Base-by-base conservation (phyloP, 2,888 invertebrate species). In the Drosophila heteroneura region DNA sequence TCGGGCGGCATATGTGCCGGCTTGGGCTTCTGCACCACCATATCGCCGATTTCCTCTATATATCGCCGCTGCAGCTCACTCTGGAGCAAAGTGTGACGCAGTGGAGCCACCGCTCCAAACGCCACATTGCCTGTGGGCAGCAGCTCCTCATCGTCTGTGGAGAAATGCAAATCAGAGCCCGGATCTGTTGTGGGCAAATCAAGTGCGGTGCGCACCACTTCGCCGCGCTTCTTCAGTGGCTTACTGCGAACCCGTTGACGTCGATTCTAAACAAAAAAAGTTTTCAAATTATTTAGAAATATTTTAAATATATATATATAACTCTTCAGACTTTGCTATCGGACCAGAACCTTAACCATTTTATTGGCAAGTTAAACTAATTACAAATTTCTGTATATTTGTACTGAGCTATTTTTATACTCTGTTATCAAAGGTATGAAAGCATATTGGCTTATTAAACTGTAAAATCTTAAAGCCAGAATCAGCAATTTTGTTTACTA, bases 121-220 rank as follows among this genome's bases (percentile, higher is more conserved):
- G 71, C 73, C 22, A 64, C 61, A 32, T 82, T 83, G 1, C 78
- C 78, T 3, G 63, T 44, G 4, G 86, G 62, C 33, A 70, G 58
- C 39, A 83, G 76, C 52, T 85, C 85, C 83, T 95, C 95, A 64
- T 95, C 95, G 79, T 96, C 96, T 0, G 95, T 95, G 14, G 96
- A 95, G 76, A 93, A 94, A 74, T 92, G 91, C 62, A 94, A 85
- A 86, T 96, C 96, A 5, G 95, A 95, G 82, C 96, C 95, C 0
- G 95, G 96, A 91, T 96, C 96, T 12, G 96, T 96, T 53, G 96
- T 96, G 74, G 94, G 94, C 74, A 95, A 90, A 76, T 95, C 95
- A 79, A 95, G 92, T 0, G 93, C 93, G 26, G 93, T 92, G 59
- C 94, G 93, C 30, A 76, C 76, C 37, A 88, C 60, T 47, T 92